phyloP scores from a whole-genome alignment of 2,113 vertebrate genomes.

The Cebus imitator region DNA sequence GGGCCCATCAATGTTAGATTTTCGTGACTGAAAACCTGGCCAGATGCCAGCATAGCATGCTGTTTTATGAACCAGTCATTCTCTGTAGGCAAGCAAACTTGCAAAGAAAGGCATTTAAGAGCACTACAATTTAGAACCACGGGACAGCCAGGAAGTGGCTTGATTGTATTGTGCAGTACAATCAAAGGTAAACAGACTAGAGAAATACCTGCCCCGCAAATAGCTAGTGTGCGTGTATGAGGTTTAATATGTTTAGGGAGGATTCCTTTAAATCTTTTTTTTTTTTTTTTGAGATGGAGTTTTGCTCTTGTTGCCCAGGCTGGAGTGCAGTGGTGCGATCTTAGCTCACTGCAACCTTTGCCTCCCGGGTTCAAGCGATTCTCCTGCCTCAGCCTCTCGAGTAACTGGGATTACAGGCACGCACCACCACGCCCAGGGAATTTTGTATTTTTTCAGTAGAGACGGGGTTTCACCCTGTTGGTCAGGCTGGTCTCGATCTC shows the following conservation, averaged over 20 bases:
- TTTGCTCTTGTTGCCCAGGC: too few species aligned
- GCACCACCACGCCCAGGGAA: too few species aligned
- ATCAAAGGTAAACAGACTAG: not conserved
- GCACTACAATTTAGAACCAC: not conserved
- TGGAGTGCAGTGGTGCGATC: too few species aligned
- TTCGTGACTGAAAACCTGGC: not conserved
- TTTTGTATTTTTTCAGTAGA: too few species aligned
- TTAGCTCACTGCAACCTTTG: too few species aligned
- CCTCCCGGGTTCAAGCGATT: too few species aligned
- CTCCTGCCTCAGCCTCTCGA: too few species aligned
- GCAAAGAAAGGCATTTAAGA: not conserved
- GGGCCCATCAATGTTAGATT: not conserved
- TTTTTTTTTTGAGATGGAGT: too few species aligned
- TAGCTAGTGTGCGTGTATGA: not conserved
- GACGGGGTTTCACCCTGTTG: too few species aligned
- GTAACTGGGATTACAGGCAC: too few species aligned
- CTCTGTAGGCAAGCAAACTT: not conserved
- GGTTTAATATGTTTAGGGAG: slow-evolving; percentile 52
- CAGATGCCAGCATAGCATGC: not conserved
- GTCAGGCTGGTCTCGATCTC: too few species aligned
- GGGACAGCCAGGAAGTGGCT: slow-evolving; percentile 24
- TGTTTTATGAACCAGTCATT: not conserved
- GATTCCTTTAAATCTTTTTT: not conserved
- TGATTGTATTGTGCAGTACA: not conserved
- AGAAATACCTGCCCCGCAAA: slow-evolving; percentile 16